Base-by-base conservation (phyloP, 2,113 vertebrate species). In the Triplophysa siluroides region DNA sequence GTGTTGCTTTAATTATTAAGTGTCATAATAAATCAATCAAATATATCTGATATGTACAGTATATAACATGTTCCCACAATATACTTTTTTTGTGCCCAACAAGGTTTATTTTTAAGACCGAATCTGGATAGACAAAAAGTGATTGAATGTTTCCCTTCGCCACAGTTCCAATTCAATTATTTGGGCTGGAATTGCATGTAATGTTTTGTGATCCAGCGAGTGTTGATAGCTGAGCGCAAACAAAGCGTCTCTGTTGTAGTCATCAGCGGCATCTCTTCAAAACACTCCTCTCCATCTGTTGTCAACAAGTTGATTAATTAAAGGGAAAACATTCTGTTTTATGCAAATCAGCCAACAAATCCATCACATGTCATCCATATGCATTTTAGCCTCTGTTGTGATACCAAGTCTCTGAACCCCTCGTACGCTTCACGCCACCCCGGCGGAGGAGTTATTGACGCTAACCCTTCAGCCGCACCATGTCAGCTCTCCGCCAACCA, bases 261-360 rank as follows among this genome's bases (percentile, higher is more conserved):
- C 70, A 79, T 83, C 82, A 79, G 79, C 45, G 26, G 21, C 11
- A 52, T 66, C 21, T 68, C 77, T 83, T 79, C 72, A 47, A 58
- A 78, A 78, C 75, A 73, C 71, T 79, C 65, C 54, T 33, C 61
- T 79, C 84, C 81, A 83, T 85, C 84, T 81, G 82, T 43, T 70
- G 62, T 79, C 73, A 78, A 71, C 71, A 76, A 81, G 84, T 73
- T 64, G 67, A 81, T 81, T 84, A 56, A 76, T 84, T 76, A 76
- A 62, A 75, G 71, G 74, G 69, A 76, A 74, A 81, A 84, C 78
- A 75, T 79, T 84, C 78, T 81, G 69, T 62, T 81, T 70, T 26
- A 67, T 75, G 72, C 61, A 29, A 81, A 81, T 79, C 60, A 71
- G 41, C 65, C 67, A 73, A 54, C 47, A 63, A 71, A 69, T 81